Evolutionary conservation across 2,888 invertebrate genomes (phyloP), one percentile per base, ranked within the genome.

Genomic region (Platerodrilus igneus): DNA sequence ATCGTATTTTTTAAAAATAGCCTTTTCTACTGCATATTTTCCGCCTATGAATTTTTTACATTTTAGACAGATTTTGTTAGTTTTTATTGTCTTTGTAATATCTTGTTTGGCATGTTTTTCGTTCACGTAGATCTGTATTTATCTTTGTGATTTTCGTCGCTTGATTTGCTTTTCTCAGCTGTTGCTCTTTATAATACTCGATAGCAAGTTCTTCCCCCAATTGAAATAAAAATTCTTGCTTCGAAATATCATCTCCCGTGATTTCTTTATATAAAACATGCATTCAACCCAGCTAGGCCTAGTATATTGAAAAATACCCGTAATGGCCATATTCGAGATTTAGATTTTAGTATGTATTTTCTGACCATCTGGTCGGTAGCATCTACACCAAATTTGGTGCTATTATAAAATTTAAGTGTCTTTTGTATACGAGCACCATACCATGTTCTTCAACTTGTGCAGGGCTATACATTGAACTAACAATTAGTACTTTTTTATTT

Each of bases 191-290:
- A 30, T 29, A 29, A 29, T 28, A 36, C 2, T 36, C 36, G 2
- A 6, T 18, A 14, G 14, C 38, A 19, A 40, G 35, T 25, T 40
- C 44, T 47, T 45, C 37, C 21, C 43, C 36, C 21, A 47, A 47
- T 36, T 40, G 35, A 47, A 45, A 45, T 71, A 69, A 48, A 59
- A 61, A 37, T 60, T 64, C n/a, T 37, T 70, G 41, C 41, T 40
- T 47, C 16, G 35, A 47, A 10, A 50, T 51, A 14, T 30, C 43
- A 7, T 19, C 19, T 19, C 7, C 19, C 19, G 19, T 5, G 6
- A 7, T 47, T 38, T 48, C 37, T 36, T 32, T 45, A 34, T 48
- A 47, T 39, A 49, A 48, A 27, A 47, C 37, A 52, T 29, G 46
- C 33, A 38, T 50, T 52, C 25, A 53, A 51, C 16, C 40, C 50